A percentile compares a stretch with the other conserved stretches of the same genome.
These are phyloP conservation scores for Phaedon cochleariae DNA, from an alignment of 2,888 invertebrate genomes.

Conservation along the genomic window DNA sequence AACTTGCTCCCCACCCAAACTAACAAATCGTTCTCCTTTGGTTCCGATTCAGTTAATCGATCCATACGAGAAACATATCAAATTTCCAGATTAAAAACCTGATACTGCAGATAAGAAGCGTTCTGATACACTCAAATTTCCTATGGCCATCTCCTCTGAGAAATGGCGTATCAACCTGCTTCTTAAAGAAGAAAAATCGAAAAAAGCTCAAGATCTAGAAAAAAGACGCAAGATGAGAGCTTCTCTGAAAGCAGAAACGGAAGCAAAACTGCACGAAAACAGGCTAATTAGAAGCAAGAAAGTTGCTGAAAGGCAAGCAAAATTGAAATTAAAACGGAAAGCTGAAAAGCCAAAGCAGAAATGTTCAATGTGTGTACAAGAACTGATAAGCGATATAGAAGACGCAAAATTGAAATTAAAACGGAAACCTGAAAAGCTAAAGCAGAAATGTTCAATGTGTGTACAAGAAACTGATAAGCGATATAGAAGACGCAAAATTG, in stretches of 20 bases:
- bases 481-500: no score
- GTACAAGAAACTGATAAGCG: neutral
- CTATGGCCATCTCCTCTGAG: neutral
- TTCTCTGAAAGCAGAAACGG: slow-evolving; percentile 2
- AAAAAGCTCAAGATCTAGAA: neutral
- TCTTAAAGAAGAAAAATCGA: neutral
- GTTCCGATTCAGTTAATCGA: slow-evolving; percentile 7
- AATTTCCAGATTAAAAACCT: neutral
- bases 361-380: neutral
- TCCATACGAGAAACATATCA: no score
- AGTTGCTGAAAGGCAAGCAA: slow-evolving; percentile 3
- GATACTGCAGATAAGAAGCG: neutral
- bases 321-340: neutral
- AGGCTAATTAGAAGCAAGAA: neutral
- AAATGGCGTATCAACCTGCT: neutral
- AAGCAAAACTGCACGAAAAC: neutral
- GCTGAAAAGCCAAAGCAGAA: neutral
- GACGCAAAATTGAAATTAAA: neutral
- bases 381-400: no score
- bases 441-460: neutral
- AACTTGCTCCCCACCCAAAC: slow-evolving; percentile 4
- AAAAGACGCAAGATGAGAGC: slow-evolving; percentile 3
- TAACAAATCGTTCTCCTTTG: slow-evolving; percentile 3
- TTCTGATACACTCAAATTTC: slow-evolving; percentile 2
- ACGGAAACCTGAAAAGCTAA: neutral